Evolutionary conservation across 2,888 invertebrate species (phyloP).

Genomic region (Coelogynopora nodosa): DNA sequence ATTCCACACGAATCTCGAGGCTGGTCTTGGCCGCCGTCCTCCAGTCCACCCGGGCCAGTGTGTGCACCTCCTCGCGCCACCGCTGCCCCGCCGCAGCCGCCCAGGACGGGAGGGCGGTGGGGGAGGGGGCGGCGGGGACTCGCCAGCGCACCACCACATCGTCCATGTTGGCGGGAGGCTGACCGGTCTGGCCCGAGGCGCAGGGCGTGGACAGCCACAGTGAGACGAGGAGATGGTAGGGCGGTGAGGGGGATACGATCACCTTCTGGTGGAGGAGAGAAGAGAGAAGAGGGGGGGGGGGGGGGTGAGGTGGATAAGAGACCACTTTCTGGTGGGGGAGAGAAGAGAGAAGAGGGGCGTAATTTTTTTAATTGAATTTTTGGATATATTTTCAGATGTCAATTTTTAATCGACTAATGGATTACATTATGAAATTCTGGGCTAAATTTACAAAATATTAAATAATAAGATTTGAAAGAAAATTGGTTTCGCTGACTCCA

Average conservation of each 20-base stretch:
- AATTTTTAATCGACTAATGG: no score
- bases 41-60: neutral
- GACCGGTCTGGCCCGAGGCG: neutral
- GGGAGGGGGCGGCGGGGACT: neutral
- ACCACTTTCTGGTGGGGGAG: no score
- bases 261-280: neutral
- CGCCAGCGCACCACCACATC: neutral
- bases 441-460: no score
- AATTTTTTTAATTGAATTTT: no score
- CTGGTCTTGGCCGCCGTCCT: neutral
- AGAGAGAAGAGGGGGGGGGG: no score
- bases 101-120: neutral
- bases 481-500: no score
- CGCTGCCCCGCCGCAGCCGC: neutral
- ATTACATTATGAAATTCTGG: no score
- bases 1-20: neutral
- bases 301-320: no score
- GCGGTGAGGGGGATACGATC: neutral
- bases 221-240: neutral
- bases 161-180: neutral
- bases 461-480: no score
- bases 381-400: no score
- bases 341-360: no score
- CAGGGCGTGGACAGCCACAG: neutral
- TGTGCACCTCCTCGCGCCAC: neutral